Evolutionary conservation across 1,140 invertebrate genomes (phyloP), one percentile per base, ranked within the genome.

Genomic region (Saxidomus purpurata): DNA sequence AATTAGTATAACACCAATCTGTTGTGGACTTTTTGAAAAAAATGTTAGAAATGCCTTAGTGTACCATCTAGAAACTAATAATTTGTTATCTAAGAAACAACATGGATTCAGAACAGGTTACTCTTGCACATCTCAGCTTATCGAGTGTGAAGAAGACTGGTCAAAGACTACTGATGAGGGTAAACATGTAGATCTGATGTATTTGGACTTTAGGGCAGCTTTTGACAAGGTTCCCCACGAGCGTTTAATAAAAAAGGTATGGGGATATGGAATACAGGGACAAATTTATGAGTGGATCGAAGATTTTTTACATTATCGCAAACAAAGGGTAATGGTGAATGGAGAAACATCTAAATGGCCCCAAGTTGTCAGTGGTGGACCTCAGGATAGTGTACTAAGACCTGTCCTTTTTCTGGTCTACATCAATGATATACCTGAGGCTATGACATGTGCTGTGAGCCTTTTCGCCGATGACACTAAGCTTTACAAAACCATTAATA

Each of bases 31-130:
- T 22, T 22, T 40, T 17, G 71, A 40, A n/a, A 43, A 22, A 76
- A 34, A 9, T 22, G 15, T 36, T 40, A 76, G 43, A 25, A 43
- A 76, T 6, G 19, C 15, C 11, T n/a, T 36, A 36, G 28, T 67
- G 4, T 3, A 43, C 34, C 80, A 83, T 38, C 4, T 83, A 9
- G 38, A 83, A 3, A 11, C 8, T 0, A 63, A 83, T 34, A 38
- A 43, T 28, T 17, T 83, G 25, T 28, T 67, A 25, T 61, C 59
- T 9, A 43, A 81, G 9, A 8, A n/a, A 28, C 81, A 67, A 49
- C 81, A 67, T 67, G 81, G 36, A 17, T 83, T 83, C 61, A 63
- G 81, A n/a, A 13, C 19, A 15, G 36, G 61, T 9, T 43, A 47
- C 25, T 49, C 19, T 22, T 83, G 81, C 28, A n/a, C 19, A 8